Base-by-base conservation (phyloP, 2,888 invertebrate genomes). In the Bombylius major region DNA sequence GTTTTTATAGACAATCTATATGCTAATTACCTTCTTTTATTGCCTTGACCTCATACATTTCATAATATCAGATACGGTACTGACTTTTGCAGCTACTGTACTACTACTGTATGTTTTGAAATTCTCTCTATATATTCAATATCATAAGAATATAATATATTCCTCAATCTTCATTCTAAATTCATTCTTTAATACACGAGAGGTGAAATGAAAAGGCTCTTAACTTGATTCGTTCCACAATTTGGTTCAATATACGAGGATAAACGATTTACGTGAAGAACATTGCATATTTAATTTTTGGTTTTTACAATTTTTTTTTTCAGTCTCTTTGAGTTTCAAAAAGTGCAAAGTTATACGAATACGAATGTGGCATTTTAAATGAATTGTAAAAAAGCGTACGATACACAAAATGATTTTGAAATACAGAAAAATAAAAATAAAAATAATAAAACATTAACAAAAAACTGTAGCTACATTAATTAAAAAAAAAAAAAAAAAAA, bases 21-120 rank as follows among this genome's bases (percentile, higher is more conserved):
- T 56, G 56, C 56, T 56, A 56, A 56, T 56, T 56, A 56, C 56
- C 46, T 51, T 55, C 51, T 55, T 55, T 42, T 55, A 47, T 51
- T 55, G 51, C 51, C 39, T 47, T 55, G 44, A 55, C 23, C 50
- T 51, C n/a, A 51, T 55, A 47, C 47, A 48, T 51, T 51, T 51
- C 48, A 51, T 51, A 55, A 51, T 51, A 55, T 55, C 55, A 55
- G 55, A 51, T 48, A 55, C 51, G 55, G 51, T 55, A 51, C 51
- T 51, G 47, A 51, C 55, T 51, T 47, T 55, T 50, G 36, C 51
- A 51, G 51, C 55, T 55, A 55, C 55, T 55, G 55, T 55, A 51
- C 42, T 50, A 47, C 47, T n/a, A n/a, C 8, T 5, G 6, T 13
- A 9, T 44, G 13, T 44, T 44, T 44, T 13, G 11, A 7, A 39